Percentiles rank a stretch among this genome's conserved stretches.
Evolutionary conservation across 2,113 vertebrate species (phyloP).

Genomic region (Syngnathus typhle): DNA sequence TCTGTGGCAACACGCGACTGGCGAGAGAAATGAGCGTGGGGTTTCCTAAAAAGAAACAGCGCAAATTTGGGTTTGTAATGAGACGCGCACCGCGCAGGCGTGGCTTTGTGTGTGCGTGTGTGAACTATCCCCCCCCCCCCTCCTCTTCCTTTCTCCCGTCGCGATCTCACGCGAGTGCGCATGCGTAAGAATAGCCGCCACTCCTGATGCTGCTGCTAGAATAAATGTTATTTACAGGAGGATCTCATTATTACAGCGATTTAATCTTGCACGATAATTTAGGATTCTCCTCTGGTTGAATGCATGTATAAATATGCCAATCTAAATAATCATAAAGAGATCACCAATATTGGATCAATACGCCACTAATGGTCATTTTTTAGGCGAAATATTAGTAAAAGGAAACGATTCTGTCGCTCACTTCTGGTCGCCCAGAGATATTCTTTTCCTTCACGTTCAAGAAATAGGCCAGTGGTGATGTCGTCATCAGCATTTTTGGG

Average conservation of each 20-base stretch:
- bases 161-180: constrained; percentile 52
- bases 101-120: constrained; percentile 55
- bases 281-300: background rate
- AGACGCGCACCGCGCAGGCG: constrained; percentile 69
- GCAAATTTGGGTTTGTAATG: constrained; percentile 50
- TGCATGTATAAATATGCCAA: background rate
- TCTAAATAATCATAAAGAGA: background rate
- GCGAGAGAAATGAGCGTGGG: constrained; percentile 68
- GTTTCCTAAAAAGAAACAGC: constrained; percentile 69
- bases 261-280: background rate
- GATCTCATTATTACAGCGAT: constrained; percentile 39
- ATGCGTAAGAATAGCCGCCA: constrained; percentile 58
- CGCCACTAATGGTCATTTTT: background rate
- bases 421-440: background rate
- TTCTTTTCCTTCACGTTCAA: background rate
- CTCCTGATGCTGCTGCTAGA: constrained; percentile 35
- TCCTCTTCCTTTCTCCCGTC: constrained; percentile 12
- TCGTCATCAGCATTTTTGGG: background rate
- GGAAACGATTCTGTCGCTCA: background rate
- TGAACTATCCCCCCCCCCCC: constrained; percentile 34
- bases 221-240: constrained; percentile 44
- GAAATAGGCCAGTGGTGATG: background rate
- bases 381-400: background rate
- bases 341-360: background rate
- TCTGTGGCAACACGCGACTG: constrained; percentile 74